Base-by-base conservation (phyloP, 2,113 vertebrate genomes). In the Engraulis encrasicolus region DNA sequence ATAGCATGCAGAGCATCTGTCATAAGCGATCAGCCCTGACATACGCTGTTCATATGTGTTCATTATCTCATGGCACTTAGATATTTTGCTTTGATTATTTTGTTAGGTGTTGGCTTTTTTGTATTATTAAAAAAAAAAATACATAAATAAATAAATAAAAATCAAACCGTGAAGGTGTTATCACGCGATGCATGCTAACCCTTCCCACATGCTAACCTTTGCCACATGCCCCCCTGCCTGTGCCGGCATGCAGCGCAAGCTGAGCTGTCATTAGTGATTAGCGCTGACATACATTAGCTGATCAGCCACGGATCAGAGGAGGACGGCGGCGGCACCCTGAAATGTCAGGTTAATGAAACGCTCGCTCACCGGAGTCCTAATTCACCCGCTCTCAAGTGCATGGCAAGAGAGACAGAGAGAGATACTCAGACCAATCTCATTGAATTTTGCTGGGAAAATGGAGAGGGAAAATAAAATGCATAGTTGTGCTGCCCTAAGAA, bases 291-390 rank as follows among this genome's bases (percentile, higher is more conserved):
- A 66, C 27, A 66, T 66, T 66, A 66, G 58, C 58, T 66, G 58
- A 66, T 66, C 31, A 27, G 58, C 31, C 58, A 66, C 27, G 58
- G 58, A 66, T 66, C 58, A 66, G 58, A 9, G 9, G 58, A 6
- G 2, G 23, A 11, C 58, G 27, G 58, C 14, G 12, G 31, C 58
- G 58, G 58, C 58, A 23, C 27, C n/a, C 58, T 66, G 11, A 66
- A 66, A 66, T 66, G 58, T 66, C 58, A 66, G 58, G 58, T 66
- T 66, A 66, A 66, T 66, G 58, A 14, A 66, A 66, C 58, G 58
- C n/a, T 66, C 58, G 58, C n/a, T 66, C 58, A 14, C 11, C n/a
- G 58, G 58, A 66, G 58, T 66, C 58, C 12, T 66, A 31, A 66
- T 66, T 66, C 58, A 66, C 58, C 7, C 1, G n/a, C 11, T 31